Evolutionary conservation across 1,140 invertebrate species (phyloP).

Genomic region (Leptinotarsa defecta): DNA sequence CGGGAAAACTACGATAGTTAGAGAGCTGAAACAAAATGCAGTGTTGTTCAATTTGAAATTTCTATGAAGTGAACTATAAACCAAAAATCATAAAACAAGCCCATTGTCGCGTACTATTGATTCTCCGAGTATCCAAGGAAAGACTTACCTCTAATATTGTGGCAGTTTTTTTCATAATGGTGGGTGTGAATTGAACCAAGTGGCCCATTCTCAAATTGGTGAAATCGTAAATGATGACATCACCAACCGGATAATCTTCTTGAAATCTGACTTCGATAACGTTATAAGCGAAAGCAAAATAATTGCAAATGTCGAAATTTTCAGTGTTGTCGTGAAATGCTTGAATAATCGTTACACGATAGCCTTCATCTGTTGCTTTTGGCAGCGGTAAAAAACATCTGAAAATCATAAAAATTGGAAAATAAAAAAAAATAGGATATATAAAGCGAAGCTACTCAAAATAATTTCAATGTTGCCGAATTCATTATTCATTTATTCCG

Average conservation of each 20-base stretch:
- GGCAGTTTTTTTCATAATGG: constrained; percentile 28
- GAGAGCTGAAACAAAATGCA: too few relatives aligned
- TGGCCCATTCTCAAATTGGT: constrained; percentile 31
- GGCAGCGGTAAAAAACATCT: constrained; percentile 29
- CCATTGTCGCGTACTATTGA: too few relatives aligned
- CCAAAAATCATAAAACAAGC: too few relatives aligned
- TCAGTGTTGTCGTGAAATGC: constrained; percentile 25
- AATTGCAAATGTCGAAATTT: constrained; percentile 31
- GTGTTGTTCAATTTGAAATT: too few relatives aligned
- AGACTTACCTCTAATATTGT: constrained; percentile 36
- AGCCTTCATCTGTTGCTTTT: constrained; percentile 31
- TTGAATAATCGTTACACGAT: constrained; percentile 35
- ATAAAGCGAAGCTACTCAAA: too few relatives aligned
- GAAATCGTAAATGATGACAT: constrained; percentile 38
- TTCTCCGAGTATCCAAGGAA: too few relatives aligned
- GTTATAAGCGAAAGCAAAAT: constrained; percentile 36
- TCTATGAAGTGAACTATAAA: too few relatives aligned
- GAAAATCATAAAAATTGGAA: neutral
- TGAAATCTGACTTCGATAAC: constrained; percentile 36
- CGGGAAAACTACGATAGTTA: too few relatives aligned
- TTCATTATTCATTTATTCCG: too few relatives aligned
- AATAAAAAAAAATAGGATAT: too few relatives aligned
- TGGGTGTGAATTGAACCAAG: constrained; percentile 32
- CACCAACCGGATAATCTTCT: constrained; percentile 32
- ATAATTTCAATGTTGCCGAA: too few relatives aligned